These are phyloP conservation scores for Drosophila gunungcola DNA, from an alignment of 1,140 invertebrate genomes.

Conservation along the genomic window DNA sequence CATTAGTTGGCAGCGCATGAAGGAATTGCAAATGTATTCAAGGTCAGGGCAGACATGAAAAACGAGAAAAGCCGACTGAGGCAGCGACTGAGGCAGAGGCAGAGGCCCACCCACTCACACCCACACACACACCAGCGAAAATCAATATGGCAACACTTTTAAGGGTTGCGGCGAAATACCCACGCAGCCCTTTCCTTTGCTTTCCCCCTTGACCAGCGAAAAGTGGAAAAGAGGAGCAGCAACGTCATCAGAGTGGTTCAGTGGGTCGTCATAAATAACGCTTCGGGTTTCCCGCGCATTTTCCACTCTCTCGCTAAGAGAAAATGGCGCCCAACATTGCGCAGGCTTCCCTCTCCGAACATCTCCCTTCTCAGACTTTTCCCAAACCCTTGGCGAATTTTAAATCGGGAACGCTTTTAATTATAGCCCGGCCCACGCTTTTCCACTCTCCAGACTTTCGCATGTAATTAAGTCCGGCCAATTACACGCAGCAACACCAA, in stretches of 20 bases:
- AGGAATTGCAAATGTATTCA: conserved; percentile 78
- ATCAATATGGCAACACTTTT: conserved; percentile 81
- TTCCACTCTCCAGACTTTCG: conserved; percentile 5
- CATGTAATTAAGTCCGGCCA: conserved; percentile 59
- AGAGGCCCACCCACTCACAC: conserved; percentile 16
- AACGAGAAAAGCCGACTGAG: conserved; percentile 59
- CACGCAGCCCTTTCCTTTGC: conserved; percentile 32
- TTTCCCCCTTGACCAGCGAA: not conserved
- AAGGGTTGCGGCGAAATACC: conserved; percentile 79
- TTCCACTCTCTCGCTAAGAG: conserved; percentile 43
- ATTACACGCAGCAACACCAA: conserved; percentile 47
- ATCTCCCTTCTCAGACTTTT: not conserved
- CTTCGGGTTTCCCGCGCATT: conserved; percentile 78
- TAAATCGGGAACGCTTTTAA: conserved; percentile 47
- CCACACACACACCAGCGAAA: conserved; percentile 41
- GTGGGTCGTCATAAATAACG: conserved; percentile 73
- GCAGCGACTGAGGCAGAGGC: conserved; percentile 21
- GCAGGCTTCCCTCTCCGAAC: conserved; percentile 16
- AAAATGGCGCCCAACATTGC: conserved; percentile 23
- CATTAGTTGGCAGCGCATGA: conserved; percentile 63
- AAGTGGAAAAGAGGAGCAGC: conserved; percentile 16
- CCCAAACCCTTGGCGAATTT: conserved; percentile 14
- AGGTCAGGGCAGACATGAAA: conserved; percentile 74
- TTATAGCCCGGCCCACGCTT: conserved; percentile 26
- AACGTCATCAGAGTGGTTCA: conserved; percentile 74